phyloP scores from a whole-genome alignment of 2,888 invertebrate genomes.

The Eristalis intricaria region DNA sequence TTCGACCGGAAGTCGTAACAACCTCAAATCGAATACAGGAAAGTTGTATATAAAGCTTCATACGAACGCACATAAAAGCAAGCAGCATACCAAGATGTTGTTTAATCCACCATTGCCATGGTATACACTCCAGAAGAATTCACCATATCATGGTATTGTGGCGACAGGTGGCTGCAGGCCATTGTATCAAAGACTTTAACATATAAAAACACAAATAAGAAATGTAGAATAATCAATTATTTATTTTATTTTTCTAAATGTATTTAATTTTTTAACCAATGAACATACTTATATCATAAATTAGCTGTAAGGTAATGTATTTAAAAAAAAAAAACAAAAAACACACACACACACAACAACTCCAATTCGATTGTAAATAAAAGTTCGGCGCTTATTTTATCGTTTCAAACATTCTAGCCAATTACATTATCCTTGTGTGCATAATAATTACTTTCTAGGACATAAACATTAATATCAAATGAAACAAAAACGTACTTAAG shows the following conservation, averaged over 20 bases:
- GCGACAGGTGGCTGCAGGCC: constrained; percentile 56
- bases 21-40: constrained; percentile 94
- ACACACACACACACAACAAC: not conserved
- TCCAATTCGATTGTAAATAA: constrained; percentile 51
- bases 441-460: constrained; percentile 35
- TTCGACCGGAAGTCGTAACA: constrained; percentile 92
- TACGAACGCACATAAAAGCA: not conserved
- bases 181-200: constrained; percentile 71
- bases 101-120: constrained; percentile 53
- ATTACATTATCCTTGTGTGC: constrained; percentile 60
- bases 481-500: constrained; percentile 16
- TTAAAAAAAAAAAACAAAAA: not conserved
- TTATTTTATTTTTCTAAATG: constrained; percentile 61
- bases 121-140: not conserved
- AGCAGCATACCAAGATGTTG: constrained; percentile 26
- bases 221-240: constrained; percentile 65
- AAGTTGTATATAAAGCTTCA: constrained; percentile 90
- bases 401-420: constrained; percentile 52
- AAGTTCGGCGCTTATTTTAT: constrained; percentile 45
- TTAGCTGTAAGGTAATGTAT: constrained; percentile 38
- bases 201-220: constrained; percentile 18
- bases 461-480: constrained; percentile 10
- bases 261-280: constrained; percentile 49
- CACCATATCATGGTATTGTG: constrained; percentile 39
- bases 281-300: constrained; percentile 19